Evolutionary conservation across 2,113 vertebrate species (phyloP).

Genomic region (Lanius collurio): DNA sequence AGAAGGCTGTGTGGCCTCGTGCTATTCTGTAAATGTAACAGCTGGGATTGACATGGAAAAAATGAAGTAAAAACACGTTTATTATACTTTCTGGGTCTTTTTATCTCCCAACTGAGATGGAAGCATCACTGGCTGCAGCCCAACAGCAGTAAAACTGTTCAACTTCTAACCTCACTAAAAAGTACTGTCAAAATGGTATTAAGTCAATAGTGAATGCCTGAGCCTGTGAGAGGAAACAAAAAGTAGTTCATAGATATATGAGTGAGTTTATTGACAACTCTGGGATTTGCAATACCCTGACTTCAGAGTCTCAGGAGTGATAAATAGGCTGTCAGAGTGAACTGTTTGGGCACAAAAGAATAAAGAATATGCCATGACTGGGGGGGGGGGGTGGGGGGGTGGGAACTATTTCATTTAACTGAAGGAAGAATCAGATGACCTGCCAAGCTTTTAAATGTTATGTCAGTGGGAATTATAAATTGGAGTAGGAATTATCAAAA

Average conservation of each 20-base stretch:
- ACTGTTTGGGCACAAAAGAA: background rate
- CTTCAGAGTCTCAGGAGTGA: background rate
- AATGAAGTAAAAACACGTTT: conserved; percentile 37
- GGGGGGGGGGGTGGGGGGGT: accelerated
- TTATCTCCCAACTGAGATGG: background rate
- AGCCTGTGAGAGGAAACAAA: conserved; percentile 54
- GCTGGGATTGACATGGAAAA: conserved; percentile 39
- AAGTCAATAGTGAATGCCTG: conserved; percentile 58
- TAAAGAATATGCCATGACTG: background rate
- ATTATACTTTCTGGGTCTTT: background rate
- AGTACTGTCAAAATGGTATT: conserved; percentile 38
- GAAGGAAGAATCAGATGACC: background rate
- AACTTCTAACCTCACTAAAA: conserved; percentile 36
- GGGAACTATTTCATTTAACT: background rate
- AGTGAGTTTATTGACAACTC: conserved; percentile 42
- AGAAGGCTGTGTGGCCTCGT: conserved; percentile 7
- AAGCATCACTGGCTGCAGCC: conserved; percentile 34
- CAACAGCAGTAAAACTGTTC: conserved; percentile 48
- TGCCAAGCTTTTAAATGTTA: background rate
- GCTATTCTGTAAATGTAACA: conserved; percentile 6
- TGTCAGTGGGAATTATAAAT: background rate
- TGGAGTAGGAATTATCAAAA: background rate
- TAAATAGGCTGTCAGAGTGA: conserved; percentile 20
- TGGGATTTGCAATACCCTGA: background rate
- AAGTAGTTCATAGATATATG: conserved; percentile 45